phyloP scores from a whole-genome alignment of 2,888 invertebrate genomes.

The Seladonia tumulorum region DNA sequence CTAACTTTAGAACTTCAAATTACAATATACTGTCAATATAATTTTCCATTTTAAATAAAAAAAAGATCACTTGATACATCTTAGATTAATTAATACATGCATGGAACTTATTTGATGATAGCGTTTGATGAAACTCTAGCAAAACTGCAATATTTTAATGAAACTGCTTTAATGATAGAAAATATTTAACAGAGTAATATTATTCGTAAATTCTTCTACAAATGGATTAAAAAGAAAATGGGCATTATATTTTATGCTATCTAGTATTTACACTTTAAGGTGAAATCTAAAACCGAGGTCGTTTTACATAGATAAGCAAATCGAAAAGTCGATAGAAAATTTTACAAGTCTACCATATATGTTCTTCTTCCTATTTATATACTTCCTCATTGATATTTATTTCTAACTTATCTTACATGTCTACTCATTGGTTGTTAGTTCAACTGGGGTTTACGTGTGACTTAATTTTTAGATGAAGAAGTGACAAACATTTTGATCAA shows the following conservation, averaged over 20 bases:
- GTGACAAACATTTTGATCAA: background rate
- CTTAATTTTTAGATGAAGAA: background rate
- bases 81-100: too few species aligned
- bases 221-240: background rate
- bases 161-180: background rate
- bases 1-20: background rate
- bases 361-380: too few species aligned
- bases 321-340: too few species aligned
- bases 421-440: background rate
- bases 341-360: too few species aligned
- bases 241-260: background rate
- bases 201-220: background rate
- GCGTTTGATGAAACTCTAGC: background rate
- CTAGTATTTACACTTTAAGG: background rate
- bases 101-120: too few species aligned
- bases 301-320: background rate
- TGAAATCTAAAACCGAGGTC: background rate
- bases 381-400: background rate
- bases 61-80: background rate
- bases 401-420: background rate
- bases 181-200: background rate
- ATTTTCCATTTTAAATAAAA: background rate
- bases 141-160: too few species aligned
- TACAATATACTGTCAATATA: background rate
- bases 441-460: background rate